Percentiles rank a stretch among this genome's conserved stretches.
Conservation (phyloP, 1,140 invertebrate species). For the Zaprionus capensis region DNA sequence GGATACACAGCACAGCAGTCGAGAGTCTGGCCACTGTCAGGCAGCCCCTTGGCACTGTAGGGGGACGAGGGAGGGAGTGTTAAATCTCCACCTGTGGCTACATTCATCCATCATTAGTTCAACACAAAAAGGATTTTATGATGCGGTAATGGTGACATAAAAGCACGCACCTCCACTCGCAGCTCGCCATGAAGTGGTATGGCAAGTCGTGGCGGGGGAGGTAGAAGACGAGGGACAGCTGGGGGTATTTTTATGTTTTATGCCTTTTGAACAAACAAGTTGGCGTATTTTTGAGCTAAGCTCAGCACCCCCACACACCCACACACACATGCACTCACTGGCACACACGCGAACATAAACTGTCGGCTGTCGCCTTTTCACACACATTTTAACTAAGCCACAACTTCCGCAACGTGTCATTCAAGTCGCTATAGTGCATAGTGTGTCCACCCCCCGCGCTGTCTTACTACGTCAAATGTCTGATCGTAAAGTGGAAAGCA, state of each 20-base stretch:
- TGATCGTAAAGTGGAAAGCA: conserved; percentile 23
- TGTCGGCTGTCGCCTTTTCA: conserved; percentile 56
- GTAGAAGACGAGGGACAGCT: background rate
- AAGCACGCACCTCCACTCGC: conserved; percentile 31
- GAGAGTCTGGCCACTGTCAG: background rate
- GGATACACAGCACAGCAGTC: background rate
- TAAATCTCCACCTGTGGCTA: conserved; percentile 57
- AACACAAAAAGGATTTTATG: conserved; percentile 82
- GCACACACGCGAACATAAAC: conserved; percentile 57
- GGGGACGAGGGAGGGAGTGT: conserved; percentile 10
- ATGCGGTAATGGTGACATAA: conserved; percentile 77
- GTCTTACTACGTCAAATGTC: background rate
- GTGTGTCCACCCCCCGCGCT: conserved; percentile 15
- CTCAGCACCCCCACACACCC: conserved; percentile 16
- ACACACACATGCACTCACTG: background rate
- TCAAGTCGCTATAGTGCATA: conserved; percentile 52
- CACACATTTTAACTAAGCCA: conserved; percentile 67
- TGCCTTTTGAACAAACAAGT: conserved; percentile 81
- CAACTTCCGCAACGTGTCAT: conserved; percentile 79
- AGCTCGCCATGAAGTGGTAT: background rate
- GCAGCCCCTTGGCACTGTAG: background rate
- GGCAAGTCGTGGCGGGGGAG: too few species aligned
- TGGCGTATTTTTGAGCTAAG: conserved; percentile 78
- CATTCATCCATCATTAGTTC: conserved; percentile 82
- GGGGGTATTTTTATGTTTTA: conserved; percentile 69